Conservation (phyloP, 2,113 vertebrate species). For the Ursus arctos region DNA sequence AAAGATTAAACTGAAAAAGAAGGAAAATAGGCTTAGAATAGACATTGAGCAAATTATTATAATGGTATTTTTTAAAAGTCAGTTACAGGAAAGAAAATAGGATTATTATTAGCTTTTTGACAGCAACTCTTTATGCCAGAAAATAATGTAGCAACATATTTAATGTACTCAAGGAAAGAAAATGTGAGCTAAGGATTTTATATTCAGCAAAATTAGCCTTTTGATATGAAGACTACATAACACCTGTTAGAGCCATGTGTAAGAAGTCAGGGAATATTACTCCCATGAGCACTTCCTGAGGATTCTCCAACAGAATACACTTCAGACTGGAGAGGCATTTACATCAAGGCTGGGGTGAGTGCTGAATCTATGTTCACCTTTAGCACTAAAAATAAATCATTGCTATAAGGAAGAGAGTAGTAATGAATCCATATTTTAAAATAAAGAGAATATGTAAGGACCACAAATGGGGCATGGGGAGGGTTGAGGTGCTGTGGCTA, state of each 20-base stretch:
- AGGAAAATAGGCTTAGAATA: neutral
- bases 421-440: neutral
- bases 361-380: neutral
- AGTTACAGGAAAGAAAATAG: neutral
- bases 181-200: neutral
- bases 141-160: neutral
- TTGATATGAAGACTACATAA: neutral
- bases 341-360: neutral
- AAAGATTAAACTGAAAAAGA: neutral
- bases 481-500: neutral
- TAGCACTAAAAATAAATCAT: neutral
- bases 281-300: neutral
- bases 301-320: neutral
- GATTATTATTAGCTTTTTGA: neutral
- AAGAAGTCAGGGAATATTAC: neutral
- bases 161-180: neutral
- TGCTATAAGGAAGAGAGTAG: neutral
- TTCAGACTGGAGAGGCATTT: neutral
- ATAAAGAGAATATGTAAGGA: neutral
- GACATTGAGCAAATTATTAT: slow-evolving; percentile 3
- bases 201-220: neutral
- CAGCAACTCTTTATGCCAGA: neutral
- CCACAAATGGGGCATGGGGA: neutral
- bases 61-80: neutral
- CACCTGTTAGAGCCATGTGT: neutral